phyloP scores from a whole-genome alignment of 1,140 invertebrate genomes.

The Metaphire vulgaris region DNA sequence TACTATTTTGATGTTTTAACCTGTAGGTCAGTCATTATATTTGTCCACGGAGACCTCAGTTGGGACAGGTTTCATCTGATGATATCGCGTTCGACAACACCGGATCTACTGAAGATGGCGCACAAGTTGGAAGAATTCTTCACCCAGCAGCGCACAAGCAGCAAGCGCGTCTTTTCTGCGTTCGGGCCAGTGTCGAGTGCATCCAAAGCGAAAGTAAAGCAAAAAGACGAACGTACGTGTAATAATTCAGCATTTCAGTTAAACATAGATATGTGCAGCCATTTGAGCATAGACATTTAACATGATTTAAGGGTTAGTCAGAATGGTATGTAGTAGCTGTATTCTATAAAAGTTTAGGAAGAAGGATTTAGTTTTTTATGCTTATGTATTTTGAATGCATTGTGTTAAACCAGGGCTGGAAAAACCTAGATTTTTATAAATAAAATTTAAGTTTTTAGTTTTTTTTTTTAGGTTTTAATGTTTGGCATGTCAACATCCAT shows the following conservation, averaged over 20 bases:
- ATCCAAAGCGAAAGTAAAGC: constrained; percentile 2
- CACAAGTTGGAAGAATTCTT: constrained; percentile 95
- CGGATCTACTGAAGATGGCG: constrained; percentile 92
- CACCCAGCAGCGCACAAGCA: constrained; percentile 50
- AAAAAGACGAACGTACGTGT: constrained; percentile 17
- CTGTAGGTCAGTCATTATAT: constrained; percentile 83
- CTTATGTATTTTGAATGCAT: too few species aligned
- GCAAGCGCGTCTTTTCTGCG: constrained; percentile 39
- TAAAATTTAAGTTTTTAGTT: too few species aligned
- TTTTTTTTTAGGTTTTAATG: too few species aligned
- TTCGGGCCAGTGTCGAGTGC: constrained; percentile 10
- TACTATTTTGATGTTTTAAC: too few species aligned
- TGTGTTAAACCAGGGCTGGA: too few species aligned
- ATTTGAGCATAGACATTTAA: too few species aligned
- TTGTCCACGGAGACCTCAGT: constrained; percentile 79
- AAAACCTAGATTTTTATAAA: too few species aligned
- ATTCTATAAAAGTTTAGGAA: too few species aligned
- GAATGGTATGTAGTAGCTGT: too few species aligned
- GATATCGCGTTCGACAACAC: constrained; percentile 91
- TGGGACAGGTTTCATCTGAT: constrained; percentile 88
- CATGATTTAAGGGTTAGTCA: too few species aligned
- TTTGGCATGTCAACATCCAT: too few species aligned
- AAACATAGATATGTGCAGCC: not conserved
- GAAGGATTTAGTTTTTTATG: too few species aligned
- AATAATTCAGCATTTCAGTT: not conserved